Percentiles rank a stretch among this genome's conserved stretches.
Evolutionary conservation across 2,888 invertebrate species (phyloP).

Genomic region (Drosophila pseudotakahashii): DNA sequence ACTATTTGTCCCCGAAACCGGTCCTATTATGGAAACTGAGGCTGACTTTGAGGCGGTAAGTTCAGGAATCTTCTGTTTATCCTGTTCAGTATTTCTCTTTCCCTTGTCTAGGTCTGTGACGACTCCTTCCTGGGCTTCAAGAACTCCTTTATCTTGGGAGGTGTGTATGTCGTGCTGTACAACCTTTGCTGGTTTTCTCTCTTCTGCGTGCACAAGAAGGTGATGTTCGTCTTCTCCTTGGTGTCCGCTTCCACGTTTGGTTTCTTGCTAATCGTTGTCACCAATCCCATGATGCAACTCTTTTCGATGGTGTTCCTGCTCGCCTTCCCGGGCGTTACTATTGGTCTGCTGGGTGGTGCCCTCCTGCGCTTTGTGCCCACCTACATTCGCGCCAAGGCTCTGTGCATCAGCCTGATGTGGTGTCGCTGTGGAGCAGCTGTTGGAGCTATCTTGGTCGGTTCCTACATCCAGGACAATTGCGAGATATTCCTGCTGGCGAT

Average conservation of each 20-base stretch:
- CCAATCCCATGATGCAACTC: constrained; percentile 25
- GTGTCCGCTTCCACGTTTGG: constrained; percentile 49
- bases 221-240: constrained; percentile 51
- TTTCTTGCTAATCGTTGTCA: constrained; percentile 42
- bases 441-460: constrained; percentile 53
- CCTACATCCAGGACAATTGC: constrained; percentile 47
- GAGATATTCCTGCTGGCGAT: constrained; percentile 46
- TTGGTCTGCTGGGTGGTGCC: constrained; percentile 59
- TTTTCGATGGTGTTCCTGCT: constrained; percentile 50
- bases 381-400: constrained; percentile 57
- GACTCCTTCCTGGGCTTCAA: constrained; percentile 51
- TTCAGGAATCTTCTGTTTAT: neutral
- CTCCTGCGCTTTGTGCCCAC: constrained; percentile 65
- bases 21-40: constrained; percentile 37
- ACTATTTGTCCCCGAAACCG: constrained; percentile 21
- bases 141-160: constrained; percentile 61
- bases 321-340: constrained; percentile 54
- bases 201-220: constrained; percentile 47
- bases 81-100: neutral
- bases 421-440: constrained; percentile 59
- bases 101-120: constrained; percentile 50
- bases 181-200: constrained; percentile 53
- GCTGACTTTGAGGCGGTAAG: constrained; percentile 43
- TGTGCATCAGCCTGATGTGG: constrained; percentile 67
- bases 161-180: constrained; percentile 48